phyloP scores from a whole-genome alignment of 2,797 vertebrate genomes.

The Rhinella marina region DNA sequence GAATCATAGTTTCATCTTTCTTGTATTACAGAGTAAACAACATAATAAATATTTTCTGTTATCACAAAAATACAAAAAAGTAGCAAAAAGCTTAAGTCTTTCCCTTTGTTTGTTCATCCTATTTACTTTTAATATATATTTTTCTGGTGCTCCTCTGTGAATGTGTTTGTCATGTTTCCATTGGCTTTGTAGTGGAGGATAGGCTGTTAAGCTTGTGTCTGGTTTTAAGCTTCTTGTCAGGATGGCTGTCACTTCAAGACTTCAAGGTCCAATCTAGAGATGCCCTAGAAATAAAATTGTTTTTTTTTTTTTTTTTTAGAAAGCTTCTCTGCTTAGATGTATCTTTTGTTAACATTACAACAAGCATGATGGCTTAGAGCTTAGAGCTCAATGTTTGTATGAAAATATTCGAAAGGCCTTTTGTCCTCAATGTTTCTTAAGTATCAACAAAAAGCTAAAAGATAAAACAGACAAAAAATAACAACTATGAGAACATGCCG shows the following conservation, averaged over 20 bases:
- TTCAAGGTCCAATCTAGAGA: conserved; percentile 56
- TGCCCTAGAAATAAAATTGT: conserved; percentile 45
- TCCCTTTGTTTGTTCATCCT: conserved; percentile 53
- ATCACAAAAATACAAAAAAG: not conserved
- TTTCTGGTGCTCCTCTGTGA: conserved; percentile 28
- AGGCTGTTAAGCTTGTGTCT: conserved; percentile 52
- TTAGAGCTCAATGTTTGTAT: conserved; percentile 27
- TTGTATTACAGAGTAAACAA: not conserved
- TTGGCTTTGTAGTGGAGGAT: conserved; percentile 53
- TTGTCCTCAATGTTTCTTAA: conserved; percentile 23
- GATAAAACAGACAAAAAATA: conserved; percentile 33
- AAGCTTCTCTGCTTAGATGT: conserved; percentile 36
- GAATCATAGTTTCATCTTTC: not conserved
- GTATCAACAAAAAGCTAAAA: conserved; percentile 34
- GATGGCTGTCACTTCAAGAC: conserved; percentile 60
- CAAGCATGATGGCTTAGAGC: conserved; percentile 25
- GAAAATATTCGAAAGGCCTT: conserved; percentile 20
- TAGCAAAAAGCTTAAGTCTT: conserved; percentile 16
- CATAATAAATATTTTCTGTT: conserved; percentile 15
- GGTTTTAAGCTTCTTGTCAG: conserved; percentile 56
- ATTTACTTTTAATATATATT: conserved; percentile 55
- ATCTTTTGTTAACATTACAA: conserved; percentile 44
- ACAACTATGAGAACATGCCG: not conserved
- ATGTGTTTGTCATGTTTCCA: conserved; percentile 56
- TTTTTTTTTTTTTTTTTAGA: conserved; percentile 22